Evolutionary conservation across 2,797 vertebrate genomes (phyloP).

Genomic region (Pygocentrus nattereri): DNA sequence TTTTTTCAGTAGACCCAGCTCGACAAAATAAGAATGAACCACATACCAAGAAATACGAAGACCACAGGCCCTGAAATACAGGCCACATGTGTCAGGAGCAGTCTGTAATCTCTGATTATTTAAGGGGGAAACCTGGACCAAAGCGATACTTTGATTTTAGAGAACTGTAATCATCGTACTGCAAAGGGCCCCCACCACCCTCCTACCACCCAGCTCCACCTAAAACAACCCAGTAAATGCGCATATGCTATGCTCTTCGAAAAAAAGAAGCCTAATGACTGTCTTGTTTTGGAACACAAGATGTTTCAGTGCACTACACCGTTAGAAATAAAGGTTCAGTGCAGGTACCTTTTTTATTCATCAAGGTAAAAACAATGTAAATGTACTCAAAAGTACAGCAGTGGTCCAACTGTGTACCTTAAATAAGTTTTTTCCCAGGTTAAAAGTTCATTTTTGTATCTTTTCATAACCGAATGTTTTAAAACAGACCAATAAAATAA

Average conservation of each 20-base stretch:
- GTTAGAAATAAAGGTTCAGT: no score
- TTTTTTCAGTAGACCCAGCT: neutral
- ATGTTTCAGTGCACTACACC: no score
- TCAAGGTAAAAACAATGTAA: no score
- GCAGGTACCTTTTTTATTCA: no score
- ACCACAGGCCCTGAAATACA: constrained; percentile 24
- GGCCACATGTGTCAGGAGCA: constrained; percentile 7
- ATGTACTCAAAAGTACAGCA: no score
- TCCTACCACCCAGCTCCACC: constrained; percentile 16
- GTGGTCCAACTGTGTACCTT: no score
- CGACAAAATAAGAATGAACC: neutral
- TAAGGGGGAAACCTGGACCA: constrained; percentile 18
- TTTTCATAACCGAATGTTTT: no score
- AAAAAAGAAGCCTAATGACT: neutral
- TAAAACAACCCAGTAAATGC: neutral
- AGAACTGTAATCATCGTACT: constrained; percentile 28
- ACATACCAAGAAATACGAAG: constrained; percentile 7
- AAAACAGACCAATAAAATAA: no score
- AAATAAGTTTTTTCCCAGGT: no score
- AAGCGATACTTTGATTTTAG: neutral
- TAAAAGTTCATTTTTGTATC: no score
- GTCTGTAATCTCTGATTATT: constrained; percentile 30
- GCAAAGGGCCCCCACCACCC: neutral
- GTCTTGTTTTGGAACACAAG: no score
- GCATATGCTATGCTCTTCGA: neutral